Evolutionary conservation across 2,888 invertebrate species (phyloP).

Genomic region (Oasisia sp.): DNA sequence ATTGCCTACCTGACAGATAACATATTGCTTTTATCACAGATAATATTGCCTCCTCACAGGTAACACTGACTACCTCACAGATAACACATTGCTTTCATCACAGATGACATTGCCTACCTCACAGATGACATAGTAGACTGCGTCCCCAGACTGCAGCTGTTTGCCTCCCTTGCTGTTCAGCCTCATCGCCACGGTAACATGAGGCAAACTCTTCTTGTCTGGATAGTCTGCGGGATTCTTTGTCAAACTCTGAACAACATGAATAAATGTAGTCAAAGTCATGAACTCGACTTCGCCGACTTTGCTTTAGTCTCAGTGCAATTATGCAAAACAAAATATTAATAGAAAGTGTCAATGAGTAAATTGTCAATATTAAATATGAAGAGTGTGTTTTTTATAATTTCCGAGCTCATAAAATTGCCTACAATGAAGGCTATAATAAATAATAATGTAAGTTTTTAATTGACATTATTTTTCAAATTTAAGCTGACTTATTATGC

Average conservation of each 20-base stretch:
- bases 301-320: too few relatives aligned
- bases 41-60: background rate
- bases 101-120: slow-evolving; percentile 67
- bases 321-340: too few relatives aligned
- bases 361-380: too few relatives aligned
- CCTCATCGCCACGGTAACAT: slow-evolving; percentile 91
- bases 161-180: slow-evolving; percentile 79
- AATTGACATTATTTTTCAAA: too few relatives aligned
- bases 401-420: too few relatives aligned
- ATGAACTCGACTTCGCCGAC: too few relatives aligned
- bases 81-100: background rate
- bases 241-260: slow-evolving; percentile 77
- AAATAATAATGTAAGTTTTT: too few relatives aligned
- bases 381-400: too few relatives aligned
- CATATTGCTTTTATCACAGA: background rate
- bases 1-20: background rate
- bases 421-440: too few relatives aligned
- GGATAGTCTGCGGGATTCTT: slow-evolving; percentile 93
- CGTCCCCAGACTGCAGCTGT: slow-evolving; percentile 91
- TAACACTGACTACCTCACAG: background rate
- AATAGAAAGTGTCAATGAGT: too few relatives aligned
- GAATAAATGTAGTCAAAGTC: background rate
- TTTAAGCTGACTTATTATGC: too few relatives aligned
- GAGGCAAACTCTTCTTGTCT: slow-evolving; percentile 83
- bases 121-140: slow-evolving; percentile 95